phyloP scores from a whole-genome alignment of 2,888 invertebrate genomes.

The Chrysodeixis includens region DNA sequence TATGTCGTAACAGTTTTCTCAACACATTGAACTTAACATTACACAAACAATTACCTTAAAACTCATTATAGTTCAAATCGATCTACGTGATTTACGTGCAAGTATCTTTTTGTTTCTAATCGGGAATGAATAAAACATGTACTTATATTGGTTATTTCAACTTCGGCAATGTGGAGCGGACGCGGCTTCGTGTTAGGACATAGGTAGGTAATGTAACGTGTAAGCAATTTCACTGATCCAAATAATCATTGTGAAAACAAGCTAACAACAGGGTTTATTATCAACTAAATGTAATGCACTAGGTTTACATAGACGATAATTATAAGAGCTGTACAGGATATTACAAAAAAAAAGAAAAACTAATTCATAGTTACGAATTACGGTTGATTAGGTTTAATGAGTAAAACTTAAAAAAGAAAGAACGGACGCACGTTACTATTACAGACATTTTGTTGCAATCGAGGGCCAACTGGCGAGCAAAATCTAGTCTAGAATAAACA shows the following conservation, averaged over 20 bases:
- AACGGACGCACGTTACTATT: too few species aligned
- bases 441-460: too few species aligned
- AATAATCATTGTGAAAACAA: constrained; percentile 67
- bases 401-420: too few species aligned
- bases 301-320: not conserved
- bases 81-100: constrained; percentile 48
- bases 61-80: constrained; percentile 59
- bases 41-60: constrained; percentile 63
- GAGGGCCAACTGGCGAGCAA: too few species aligned
- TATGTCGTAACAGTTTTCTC: not conserved
- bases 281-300: constrained; percentile 14
- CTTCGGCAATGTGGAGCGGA: constrained; percentile 69
- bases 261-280: constrained; percentile 30
- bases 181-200: constrained; percentile 64
- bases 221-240: constrained; percentile 70
- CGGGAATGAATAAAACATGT: constrained; percentile 67
- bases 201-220: constrained; percentile 45
- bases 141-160: constrained; percentile 69
- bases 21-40: not conserved
- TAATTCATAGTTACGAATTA: too few species aligned
- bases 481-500: too few species aligned
- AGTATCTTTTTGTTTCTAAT: constrained; percentile 63
- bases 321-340: not conserved
- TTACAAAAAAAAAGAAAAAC: not conserved
- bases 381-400: too few species aligned